A percentile compares a stretch with the other conserved stretches of the same genome.
phyloP scores from a whole-genome alignment of 2,113 vertebrate genomes.

The Ellobius talpinus region DNA sequence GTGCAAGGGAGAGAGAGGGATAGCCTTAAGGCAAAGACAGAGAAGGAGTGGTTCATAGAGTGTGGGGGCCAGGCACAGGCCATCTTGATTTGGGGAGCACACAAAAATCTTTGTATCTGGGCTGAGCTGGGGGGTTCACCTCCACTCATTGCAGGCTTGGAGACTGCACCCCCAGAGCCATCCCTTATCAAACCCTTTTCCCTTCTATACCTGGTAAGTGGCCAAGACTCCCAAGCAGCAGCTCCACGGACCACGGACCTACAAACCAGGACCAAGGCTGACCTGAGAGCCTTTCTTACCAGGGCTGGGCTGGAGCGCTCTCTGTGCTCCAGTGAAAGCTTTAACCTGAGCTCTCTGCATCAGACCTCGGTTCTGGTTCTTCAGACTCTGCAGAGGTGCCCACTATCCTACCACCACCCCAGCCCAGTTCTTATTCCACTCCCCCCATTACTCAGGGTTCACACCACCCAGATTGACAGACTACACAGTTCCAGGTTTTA shows the following conservation, averaged over 20 bases:
- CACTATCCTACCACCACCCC: too few relatives aligned
- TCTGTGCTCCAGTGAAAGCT: not conserved
- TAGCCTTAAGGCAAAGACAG: not conserved
- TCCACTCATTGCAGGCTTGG: not conserved
- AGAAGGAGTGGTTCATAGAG: not conserved
- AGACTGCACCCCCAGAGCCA: not conserved
- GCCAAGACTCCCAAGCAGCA: not conserved
- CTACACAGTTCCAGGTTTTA: not conserved
- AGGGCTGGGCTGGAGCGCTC: not conserved
- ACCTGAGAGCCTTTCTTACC: not conserved
- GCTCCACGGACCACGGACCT: not conserved
- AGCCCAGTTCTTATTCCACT: too few relatives aligned
- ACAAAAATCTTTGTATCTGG: not conserved
- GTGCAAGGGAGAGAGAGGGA: not conserved
- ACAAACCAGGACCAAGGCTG: too few relatives aligned
- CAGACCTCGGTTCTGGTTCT: too few relatives aligned
- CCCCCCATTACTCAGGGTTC: not conserved
- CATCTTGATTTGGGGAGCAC: not conserved
- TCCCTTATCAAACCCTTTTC: not conserved
- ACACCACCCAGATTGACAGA: not conserved
- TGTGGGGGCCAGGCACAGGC: slow-evolving; percentile 6
- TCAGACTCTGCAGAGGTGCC: not conserved
- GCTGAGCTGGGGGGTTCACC: not conserved
- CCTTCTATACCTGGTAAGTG: not conserved
- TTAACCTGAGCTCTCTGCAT: accelerated